These are phyloP conservation scores for Ceratitis capitata DNA, from an alignment of 1,140 invertebrate species.

Conservation along the genomic window DNA sequence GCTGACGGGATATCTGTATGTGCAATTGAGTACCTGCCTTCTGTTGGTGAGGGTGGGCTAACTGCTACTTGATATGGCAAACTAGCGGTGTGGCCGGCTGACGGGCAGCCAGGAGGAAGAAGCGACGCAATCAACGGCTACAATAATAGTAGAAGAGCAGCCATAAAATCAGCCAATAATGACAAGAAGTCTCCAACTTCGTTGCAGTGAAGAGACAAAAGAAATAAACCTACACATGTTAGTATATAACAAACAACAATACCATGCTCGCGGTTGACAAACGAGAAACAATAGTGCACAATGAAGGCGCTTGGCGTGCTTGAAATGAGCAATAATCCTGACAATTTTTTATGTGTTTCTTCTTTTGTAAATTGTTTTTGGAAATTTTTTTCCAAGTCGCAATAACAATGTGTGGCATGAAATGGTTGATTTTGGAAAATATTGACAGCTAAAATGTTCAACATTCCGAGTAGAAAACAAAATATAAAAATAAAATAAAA, in stretches of 20 bases:
- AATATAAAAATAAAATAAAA: background rate
- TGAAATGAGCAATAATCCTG: background rate
- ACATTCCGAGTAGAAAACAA: too few relatives aligned
- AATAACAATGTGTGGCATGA: background rate
- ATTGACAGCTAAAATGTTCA: background rate
- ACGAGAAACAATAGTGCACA: slow-evolving; percentile 12
- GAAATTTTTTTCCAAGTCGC: background rate
- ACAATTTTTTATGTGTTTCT: background rate
- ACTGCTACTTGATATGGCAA: background rate
- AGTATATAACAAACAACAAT: too few relatives aligned
- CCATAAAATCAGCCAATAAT: slow-evolving; percentile 38
- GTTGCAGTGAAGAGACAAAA: background rate
- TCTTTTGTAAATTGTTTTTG: background rate
- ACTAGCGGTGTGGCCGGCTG: background rate
- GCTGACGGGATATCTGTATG: background rate
- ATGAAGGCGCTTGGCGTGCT: background rate
- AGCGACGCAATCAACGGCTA: slow-evolving; percentile 8
- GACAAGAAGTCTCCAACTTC: background rate
- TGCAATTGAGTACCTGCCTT: background rate
- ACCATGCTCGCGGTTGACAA: background rate
- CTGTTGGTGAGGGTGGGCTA: slow-evolving; percentile 12
- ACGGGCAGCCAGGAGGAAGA: background rate
- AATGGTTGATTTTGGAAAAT: too few relatives aligned
- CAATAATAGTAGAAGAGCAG: slow-evolving; percentile 22
- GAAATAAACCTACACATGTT: background rate